Conservation (phyloP, 2,888 invertebrate species). For the Spicauda simplicius region DNA sequence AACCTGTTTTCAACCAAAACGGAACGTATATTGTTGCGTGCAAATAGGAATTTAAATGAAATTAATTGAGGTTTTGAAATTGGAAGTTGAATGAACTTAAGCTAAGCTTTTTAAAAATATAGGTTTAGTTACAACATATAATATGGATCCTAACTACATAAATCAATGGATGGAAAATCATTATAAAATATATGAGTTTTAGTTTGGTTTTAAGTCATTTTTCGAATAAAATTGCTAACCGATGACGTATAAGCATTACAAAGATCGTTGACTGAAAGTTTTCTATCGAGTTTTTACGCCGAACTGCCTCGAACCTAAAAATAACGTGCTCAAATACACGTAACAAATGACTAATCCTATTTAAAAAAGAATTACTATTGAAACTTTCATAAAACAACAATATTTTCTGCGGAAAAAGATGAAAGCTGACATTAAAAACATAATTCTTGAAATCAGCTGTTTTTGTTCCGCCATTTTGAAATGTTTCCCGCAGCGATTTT, state of each 20-base stretch:
- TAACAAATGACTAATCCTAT: too few relatives aligned
- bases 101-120: background rate
- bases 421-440: background rate
- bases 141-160: too few relatives aligned
- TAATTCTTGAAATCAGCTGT: conserved; percentile 11
- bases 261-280: too few relatives aligned
- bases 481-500: conserved; percentile 15
- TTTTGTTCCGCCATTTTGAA: conserved; percentile 26
- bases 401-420: background rate
- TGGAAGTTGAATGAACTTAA: background rate
- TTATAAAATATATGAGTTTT: too few relatives aligned
- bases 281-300: background rate
- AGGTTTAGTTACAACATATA: too few relatives aligned
- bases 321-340: background rate
- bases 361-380: too few relatives aligned
- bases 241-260: too few relatives aligned
- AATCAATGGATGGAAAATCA: too few relatives aligned
- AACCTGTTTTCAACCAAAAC: conserved; percentile 18
- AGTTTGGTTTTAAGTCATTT: too few relatives aligned
- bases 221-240: too few relatives aligned
- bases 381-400: too few relatives aligned
- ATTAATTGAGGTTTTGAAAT: background rate
- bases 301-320: background rate
- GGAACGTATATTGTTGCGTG: conserved; percentile 9
- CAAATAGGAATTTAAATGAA: conserved; percentile 5